Evolutionary conservation across 1,140 invertebrate species (phyloP).

Genomic region (Teleopsis dalmanni): DNA sequence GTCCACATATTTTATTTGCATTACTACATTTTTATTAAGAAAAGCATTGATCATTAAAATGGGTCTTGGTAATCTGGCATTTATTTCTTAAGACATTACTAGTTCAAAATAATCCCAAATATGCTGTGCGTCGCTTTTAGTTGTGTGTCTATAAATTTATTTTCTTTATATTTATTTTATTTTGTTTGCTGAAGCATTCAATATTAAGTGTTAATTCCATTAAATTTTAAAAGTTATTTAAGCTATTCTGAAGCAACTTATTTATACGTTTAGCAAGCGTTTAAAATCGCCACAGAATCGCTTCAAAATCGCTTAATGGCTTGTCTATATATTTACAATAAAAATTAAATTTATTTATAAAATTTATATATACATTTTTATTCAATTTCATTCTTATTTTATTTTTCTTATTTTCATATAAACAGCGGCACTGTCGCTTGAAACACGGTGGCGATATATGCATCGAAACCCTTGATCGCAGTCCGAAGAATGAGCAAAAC

Average conservation of each 20-base stretch:
- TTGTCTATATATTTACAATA: neutral
- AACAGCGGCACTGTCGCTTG: conserved; percentile 63
- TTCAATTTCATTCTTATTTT: conserved; percentile 18
- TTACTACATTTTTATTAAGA: too few relatives aligned
- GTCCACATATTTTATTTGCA: too few relatives aligned
- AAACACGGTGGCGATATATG: conserved; percentile 64
- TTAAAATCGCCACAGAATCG: too few relatives aligned
- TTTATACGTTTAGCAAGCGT: neutral
- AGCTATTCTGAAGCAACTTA: neutral
- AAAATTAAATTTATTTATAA: neutral
- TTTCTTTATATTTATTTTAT: neutral
- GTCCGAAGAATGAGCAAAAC: conserved; percentile 11
- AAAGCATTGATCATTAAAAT: too few relatives aligned
- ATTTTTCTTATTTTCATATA: conserved; percentile 8
- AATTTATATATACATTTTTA: neutral
- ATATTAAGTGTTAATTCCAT: neutral
- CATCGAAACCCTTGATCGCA: conserved; percentile 52
- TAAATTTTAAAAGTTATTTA: neutral
- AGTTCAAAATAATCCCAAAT: too few relatives aligned
- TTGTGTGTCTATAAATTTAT: neutral
- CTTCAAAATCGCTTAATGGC: too few relatives aligned
- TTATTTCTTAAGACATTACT: too few relatives aligned
- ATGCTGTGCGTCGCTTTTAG: too few relatives aligned
- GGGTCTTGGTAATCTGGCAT: too few relatives aligned
- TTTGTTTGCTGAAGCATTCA: neutral